Evolutionary conservation across 2,888 invertebrate genomes (phyloP).

Genomic region (Aspidiotus destructor): DNA sequence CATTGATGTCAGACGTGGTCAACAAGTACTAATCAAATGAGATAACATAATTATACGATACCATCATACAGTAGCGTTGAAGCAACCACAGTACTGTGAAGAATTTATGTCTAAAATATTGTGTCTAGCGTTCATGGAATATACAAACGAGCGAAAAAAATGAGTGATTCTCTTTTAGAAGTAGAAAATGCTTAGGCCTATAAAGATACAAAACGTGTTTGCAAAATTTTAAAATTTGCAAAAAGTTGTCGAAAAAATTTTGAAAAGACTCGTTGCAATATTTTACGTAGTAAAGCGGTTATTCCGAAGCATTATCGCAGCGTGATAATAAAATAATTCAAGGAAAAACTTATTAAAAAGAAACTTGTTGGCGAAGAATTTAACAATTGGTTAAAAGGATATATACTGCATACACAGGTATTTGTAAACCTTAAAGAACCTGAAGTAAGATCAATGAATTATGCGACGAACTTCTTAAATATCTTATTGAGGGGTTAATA

Average conservation of each 20-base stretch:
- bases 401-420: constrained; percentile 11
- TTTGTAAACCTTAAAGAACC: constrained; percentile 11
- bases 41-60: no score
- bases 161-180: constrained; percentile 4
- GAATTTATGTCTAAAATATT: no score
- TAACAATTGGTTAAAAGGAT: background rate
- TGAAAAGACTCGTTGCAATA: constrained; percentile 3
- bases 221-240: background rate
- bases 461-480: constrained; percentile 8
- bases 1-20: no score
- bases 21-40: no score
- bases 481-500: constrained; percentile 3
- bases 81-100: no score
- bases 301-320: background rate
- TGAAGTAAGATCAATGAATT: background rate
- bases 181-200: background rate
- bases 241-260: background rate
- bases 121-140: no score
- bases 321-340: background rate
- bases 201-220: background rate
- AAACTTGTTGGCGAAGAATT: background rate
- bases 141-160: background rate
- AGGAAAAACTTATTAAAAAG: background rate
- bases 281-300: background rate
- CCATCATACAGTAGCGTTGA: no score